These are phyloP conservation scores for Diphyllodes magnificus DNA, from an alignment of 2,113 vertebrate species.

Conservation along the genomic window DNA sequence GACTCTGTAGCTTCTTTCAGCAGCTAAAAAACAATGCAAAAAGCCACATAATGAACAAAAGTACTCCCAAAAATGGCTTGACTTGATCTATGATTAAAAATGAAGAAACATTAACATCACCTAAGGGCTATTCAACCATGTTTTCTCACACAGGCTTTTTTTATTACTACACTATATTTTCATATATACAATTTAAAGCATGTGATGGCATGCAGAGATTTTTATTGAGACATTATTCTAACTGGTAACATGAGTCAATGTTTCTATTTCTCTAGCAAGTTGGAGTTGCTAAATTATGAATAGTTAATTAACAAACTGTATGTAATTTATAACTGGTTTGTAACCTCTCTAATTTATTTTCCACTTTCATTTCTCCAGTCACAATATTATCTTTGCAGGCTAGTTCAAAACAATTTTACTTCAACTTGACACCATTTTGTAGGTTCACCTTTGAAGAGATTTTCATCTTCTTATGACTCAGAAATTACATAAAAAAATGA, in stretches of 20 bases:
- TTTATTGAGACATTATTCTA: background rate
- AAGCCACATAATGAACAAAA: background rate
- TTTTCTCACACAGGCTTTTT: background rate
- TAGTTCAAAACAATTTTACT: background rate
- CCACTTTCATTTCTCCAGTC: background rate
- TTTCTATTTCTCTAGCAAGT: background rate
- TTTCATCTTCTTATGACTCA: background rate
- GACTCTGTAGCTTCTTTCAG: constrained; percentile 94
- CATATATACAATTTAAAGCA: background rate
- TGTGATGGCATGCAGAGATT: background rate
- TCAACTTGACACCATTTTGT: background rate
- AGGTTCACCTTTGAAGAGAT: background rate
- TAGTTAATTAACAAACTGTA: background rate
- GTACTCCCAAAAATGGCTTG: background rate
- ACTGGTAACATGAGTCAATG: background rate
- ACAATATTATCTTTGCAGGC: background rate
- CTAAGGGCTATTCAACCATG: background rate
- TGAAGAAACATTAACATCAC: background rate
- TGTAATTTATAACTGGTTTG: background rate
- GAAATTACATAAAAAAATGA: background rate
- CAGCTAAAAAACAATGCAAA: constrained; percentile 72
- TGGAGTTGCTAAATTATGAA: background rate
- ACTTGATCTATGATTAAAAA: background rate
- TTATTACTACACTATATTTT: background rate
- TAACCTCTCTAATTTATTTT: background rate